Evolutionary conservation across 2,797 vertebrate genomes (phyloP).

Genomic region (Spinus olivaceus): DNA sequence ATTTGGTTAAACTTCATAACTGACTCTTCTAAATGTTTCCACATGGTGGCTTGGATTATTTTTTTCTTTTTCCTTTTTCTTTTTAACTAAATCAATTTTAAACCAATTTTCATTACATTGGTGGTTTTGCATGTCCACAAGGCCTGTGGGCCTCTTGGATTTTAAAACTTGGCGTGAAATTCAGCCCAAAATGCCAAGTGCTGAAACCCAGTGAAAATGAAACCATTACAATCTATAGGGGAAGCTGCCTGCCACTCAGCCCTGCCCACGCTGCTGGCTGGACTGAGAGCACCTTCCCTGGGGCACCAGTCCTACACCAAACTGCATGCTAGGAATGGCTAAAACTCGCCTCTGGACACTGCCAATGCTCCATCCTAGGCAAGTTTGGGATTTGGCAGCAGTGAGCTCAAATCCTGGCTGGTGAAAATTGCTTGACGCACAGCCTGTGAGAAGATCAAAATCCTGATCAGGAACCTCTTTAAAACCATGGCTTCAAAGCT

Average conservation of each 20-base stretch:
- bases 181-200: constrained; percentile 29
- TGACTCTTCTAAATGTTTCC: constrained; percentile 57
- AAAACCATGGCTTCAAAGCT: constrained; percentile 35
- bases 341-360: background rate
- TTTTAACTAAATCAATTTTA: constrained; percentile 54
- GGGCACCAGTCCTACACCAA: background rate
- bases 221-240: background rate
- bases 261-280: background rate
- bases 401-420: background rate
- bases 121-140: constrained; percentile 61
- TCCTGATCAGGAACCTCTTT: constrained; percentile 31
- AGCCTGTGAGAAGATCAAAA: constrained; percentile 28
- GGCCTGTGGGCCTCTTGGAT: constrained; percentile 40
- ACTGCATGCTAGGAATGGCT: rapidly evolving
- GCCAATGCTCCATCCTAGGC: background rate
- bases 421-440: background rate
- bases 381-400: background rate
- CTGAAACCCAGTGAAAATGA: constrained; percentile 15
- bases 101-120: constrained; percentile 58
- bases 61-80: background rate
- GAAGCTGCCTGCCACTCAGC: background rate
- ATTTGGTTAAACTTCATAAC: constrained; percentile 45
- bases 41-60: constrained; percentile 27
- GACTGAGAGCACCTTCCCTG: background rate
- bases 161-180: constrained; percentile 36